Percentiles rank a stretch among this genome's conserved stretches.
Evolutionary conservation across 2,797 vertebrate genomes (phyloP).

Genomic region (Monodelphis domestica): DNA sequence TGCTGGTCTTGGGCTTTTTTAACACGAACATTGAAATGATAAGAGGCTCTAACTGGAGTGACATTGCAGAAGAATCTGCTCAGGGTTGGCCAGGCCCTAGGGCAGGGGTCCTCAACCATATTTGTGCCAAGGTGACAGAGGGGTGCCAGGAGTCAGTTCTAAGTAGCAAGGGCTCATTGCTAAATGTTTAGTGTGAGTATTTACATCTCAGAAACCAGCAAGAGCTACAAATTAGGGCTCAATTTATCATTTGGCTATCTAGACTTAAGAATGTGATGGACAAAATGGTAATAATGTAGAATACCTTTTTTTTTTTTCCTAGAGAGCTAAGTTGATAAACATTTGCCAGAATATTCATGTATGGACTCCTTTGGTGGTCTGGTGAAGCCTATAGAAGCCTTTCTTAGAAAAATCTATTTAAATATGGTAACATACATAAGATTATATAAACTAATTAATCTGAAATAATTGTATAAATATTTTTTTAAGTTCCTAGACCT

Average conservation of each 20-base stretch:
- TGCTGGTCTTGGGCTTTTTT: too few species aligned
- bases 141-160: background rate
- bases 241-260: background rate
- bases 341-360: background rate
- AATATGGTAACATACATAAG: background rate
- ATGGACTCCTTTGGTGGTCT: background rate
- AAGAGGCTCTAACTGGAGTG: background rate
- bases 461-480: background rate
- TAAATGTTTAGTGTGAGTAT: background rate
- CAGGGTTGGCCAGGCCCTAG: background rate
- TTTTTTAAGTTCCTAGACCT: background rate
- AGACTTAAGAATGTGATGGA: too few species aligned
- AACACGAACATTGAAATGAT: too few species aligned
- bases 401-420: background rate
- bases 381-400: background rate
- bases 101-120: background rate
- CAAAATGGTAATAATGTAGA: too few species aligned
- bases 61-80: background rate
- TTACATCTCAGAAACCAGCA: background rate
- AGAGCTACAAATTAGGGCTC: background rate
- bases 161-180: background rate
- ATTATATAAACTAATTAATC: background rate
- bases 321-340: background rate
- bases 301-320: too few species aligned
- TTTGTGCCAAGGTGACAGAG: background rate